Conservation (phyloP, 2,797 vertebrate species). For the Microhierax caerulescens region DNA sequence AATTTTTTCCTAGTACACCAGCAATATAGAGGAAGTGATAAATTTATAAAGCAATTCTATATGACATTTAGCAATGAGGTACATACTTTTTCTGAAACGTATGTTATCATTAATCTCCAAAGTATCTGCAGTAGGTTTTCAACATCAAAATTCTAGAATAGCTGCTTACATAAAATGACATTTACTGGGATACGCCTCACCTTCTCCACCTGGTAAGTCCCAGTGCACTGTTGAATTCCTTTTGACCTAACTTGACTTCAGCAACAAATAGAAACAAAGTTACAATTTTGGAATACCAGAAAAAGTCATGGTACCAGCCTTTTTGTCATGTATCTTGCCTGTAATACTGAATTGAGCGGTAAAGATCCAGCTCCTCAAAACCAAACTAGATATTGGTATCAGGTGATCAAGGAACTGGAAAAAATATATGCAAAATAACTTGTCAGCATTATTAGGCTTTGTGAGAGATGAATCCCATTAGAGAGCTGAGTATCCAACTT, state of each 20-base stretch:
- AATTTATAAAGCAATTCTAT: neutral
- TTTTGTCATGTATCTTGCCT: neutral
- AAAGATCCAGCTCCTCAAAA: neutral
- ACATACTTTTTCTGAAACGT: neutral
- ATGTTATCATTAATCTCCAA: neutral
- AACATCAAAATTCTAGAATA: neutral
- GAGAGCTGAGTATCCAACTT: neutral
- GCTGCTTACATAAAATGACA: neutral
- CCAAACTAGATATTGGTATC: neutral
- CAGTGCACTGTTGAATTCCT: neutral
- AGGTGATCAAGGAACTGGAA: neutral
- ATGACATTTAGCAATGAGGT: neutral
- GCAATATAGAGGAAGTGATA: neutral
- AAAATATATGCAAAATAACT: neutral
- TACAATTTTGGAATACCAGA: neutral
- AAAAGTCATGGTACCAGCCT: neutral
- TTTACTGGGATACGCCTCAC: neutral
- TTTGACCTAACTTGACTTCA: neutral
- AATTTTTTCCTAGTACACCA: neutral
- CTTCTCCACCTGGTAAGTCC: neutral
- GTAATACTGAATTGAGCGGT: neutral
- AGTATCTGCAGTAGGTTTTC: neutral
- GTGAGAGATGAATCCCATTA: neutral
- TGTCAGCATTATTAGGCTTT: neutral
- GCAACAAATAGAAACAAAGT: neutral